Conservation (phyloP, 2,113 vertebrate genomes). For the Zosterops lateralis region DNA sequence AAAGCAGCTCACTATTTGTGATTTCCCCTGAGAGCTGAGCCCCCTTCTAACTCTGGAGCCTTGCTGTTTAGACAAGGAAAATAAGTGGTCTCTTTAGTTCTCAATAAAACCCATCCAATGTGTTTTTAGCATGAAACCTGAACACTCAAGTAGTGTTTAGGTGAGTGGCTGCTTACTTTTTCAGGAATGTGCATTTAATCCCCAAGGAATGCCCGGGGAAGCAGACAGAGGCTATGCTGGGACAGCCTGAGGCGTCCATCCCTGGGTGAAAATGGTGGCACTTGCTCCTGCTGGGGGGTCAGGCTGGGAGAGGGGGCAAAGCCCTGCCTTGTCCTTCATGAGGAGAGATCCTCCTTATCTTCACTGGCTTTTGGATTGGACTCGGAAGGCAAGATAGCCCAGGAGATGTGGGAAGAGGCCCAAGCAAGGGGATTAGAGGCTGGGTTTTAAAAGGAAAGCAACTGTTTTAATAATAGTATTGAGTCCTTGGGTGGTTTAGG, state of each 20-base stretch:
- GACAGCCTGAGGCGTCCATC: fast-evolving
- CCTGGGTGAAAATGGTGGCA: background rate
- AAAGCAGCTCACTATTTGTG: background rate
- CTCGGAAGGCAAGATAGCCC: background rate
- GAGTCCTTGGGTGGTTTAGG: slow-evolving; percentile 40
- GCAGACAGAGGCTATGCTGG: background rate
- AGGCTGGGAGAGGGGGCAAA: background rate
- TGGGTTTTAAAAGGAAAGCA: slow-evolving; percentile 56
- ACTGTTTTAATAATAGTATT: slow-evolving; percentile 57
- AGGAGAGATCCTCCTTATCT: background rate
- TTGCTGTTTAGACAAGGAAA: background rate
- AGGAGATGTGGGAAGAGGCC: background rate
- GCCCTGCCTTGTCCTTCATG: background rate
- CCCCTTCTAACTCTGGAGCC: background rate
- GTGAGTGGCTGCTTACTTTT: background rate
- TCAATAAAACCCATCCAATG: background rate
- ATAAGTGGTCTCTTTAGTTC: background rate
- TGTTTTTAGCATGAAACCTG: background rate
- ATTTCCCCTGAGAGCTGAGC: background rate
- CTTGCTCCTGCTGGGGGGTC: fast-evolving
- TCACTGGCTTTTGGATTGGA: background rate
- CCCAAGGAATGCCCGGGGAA: background rate
- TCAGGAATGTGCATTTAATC: slow-evolving; percentile 55
- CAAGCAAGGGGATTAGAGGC: slow-evolving; percentile 23
- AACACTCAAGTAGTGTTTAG: slow-evolving; percentile 44